A percentile compares a stretch with the other conserved stretches of the same genome.
These are phyloP conservation scores for Aspidapion aeneum DNA, from an alignment of 2,888 invertebrate species.

Conservation along the genomic window DNA sequence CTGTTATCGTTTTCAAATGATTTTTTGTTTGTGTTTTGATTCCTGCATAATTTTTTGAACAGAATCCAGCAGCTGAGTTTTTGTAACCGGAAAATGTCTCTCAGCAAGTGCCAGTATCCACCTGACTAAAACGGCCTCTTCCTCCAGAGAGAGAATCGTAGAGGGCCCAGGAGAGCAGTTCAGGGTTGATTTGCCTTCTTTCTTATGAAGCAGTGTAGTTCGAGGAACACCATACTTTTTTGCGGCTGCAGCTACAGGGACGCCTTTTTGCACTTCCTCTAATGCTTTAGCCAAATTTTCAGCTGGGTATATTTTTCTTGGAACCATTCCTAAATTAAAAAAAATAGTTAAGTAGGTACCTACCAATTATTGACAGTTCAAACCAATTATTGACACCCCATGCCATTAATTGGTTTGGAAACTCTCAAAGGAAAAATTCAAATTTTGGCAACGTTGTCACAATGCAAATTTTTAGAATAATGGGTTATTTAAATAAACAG, in stretches of 20 bases:
- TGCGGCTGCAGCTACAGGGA: constrained; percentile 4
- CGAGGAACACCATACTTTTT: constrained; percentile 15
- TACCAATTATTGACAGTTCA: not conserved
- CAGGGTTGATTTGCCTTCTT: constrained; percentile 11
- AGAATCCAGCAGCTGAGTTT: constrained; percentile 14
- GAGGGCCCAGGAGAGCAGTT: constrained; percentile 6
- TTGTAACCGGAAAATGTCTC: constrained; percentile 14
- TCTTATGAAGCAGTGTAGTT: constrained; percentile 12
- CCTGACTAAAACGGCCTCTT: constrained; percentile 11
- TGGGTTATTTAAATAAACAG: no score
- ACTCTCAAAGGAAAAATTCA: no score
- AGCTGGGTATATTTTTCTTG: not conserved
- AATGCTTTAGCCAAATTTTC: not conserved
- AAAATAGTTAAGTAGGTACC: not conserved
- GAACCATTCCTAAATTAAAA: not conserved
- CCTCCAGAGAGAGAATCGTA: constrained; percentile 8
- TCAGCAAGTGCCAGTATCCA: constrained; percentile 10
- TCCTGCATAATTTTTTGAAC: constrained; percentile 12
- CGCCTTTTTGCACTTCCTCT: not conserved
- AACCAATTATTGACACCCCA: not conserved
- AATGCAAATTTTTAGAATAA: no score
- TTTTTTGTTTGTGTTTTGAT: constrained; percentile 6
- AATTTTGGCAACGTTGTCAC: not conserved
- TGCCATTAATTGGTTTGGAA: not conserved
- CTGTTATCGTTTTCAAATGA: constrained; percentile 1